Evolutionary conservation across 2,113 vertebrate genomes (phyloP), one percentile per base, ranked within the genome.

Genomic region (Dendrocopos noguchii): DNA sequence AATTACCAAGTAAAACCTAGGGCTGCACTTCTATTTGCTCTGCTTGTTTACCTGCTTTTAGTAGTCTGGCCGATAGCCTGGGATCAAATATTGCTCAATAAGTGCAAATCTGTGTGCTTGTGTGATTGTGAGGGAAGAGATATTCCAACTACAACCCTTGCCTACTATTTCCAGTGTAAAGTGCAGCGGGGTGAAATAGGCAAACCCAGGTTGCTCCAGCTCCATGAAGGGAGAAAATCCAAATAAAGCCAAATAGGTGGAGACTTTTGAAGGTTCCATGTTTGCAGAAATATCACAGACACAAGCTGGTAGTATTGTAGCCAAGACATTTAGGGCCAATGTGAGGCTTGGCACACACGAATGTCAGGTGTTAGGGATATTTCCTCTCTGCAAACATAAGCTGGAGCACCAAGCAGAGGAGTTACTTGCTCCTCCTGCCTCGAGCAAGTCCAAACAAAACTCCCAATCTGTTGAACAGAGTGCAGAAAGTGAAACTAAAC

Each of bases 401-500:
- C 57, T 47, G 80, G 39, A 92, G 76, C 55, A 90, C 79, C 19
- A 84, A 76, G 72, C 85, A 90, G 65, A 64, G 74, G 42, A 94
- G 67, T 33, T 83, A 65, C 87, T 91, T 63, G 63, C 25, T 76
- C 50, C 74, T 80, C 52, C 65, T 68, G 76, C 65, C 83, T 74
- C 60, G 17, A 83, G 65, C 92, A 93, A 88, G 89, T 42, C 90
- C 81, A 76, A 90, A 96, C 90, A 94, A n/a, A 93, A 16, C 66
- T 76, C 75, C 63, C 27, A 46, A 10, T 75, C 50, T 60, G 39
- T 55, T 74, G 73, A 80, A 68, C 1, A n/a, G n/a, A 82, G 70
- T 4, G 56, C 4, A 61, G 67, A 93, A 85, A 91, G 47, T 67
- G 84, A 93, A 94, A 85, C n/a, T 25, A 59, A 73, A 75, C 55